A percentile compares a stretch with the other conserved stretches of the same genome.
phyloP scores from a whole-genome alignment of 2,113 vertebrate genomes.

The Notarius quadriscutis region DNA sequence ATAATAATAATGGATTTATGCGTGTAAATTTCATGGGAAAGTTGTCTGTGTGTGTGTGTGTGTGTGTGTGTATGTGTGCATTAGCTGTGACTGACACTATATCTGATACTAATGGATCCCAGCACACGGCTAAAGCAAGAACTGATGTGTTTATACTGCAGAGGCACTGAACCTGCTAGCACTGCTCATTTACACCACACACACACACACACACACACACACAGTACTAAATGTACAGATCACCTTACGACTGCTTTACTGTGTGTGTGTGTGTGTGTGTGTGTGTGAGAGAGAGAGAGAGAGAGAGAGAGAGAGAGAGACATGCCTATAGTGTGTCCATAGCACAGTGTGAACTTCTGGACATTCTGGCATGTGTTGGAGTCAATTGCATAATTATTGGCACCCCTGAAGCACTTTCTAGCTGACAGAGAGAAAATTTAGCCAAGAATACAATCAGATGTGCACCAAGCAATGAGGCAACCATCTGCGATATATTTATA shows the following conservation, averaged over 20 bases:
- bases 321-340: not conserved
- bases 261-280: slow-evolving; percentile 13
- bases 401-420: not conserved
- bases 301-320: too few species aligned
- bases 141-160: slow-evolving; percentile 65
- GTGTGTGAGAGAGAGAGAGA: not conserved
- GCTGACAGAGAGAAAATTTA: not conserved
- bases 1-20: not conserved
- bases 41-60: not conserved
- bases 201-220: slow-evolving; percentile 28
- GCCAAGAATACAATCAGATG: not conserved
- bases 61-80: not conserved
- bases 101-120: slow-evolving; percentile 66
- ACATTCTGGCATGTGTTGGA: not conserved
- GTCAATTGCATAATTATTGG: not conserved
- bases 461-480: not conserved
- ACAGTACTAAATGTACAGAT: slow-evolving; percentile 64
- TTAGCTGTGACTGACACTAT: slow-evolving; percentile 50
- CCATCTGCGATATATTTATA: too few species aligned
- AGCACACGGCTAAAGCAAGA: slow-evolving; percentile 61
- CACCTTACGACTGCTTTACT: slow-evolving; percentile 54
- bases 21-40: not conserved
- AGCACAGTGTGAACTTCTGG: not conserved
- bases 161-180: slow-evolving; percentile 49
- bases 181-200: slow-evolving; percentile 8